Conservation (phyloP, 1,140 invertebrate genomes). For the Dufourea novaeangliae region DNA sequence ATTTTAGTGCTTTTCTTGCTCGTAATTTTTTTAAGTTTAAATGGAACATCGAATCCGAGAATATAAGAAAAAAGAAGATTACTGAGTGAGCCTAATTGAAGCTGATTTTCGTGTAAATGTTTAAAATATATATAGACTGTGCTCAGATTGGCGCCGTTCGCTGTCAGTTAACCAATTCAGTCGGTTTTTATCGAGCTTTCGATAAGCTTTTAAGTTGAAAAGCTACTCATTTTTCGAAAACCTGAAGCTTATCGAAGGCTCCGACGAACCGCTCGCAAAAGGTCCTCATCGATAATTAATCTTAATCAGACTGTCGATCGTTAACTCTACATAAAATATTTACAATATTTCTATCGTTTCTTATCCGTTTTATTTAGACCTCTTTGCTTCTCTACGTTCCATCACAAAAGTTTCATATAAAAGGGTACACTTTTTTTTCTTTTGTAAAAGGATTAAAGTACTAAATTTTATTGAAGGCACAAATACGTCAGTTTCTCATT, state of each 20-base stretch:
- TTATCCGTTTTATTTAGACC: conserved; percentile 18
- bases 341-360: conserved; percentile 15
- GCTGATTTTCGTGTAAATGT: not conserved
- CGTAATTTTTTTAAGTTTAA: no score
- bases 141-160: not conserved
- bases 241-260: not conserved
- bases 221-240: not conserved
- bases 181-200: not conserved
- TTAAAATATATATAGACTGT: not conserved
- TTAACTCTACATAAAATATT: conserved; percentile 35
- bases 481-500: conserved; percentile 27
- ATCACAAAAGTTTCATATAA: conserved; percentile 34
- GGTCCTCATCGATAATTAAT: not conserved
- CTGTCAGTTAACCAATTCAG: not conserved
- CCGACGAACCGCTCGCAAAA: not conserved
- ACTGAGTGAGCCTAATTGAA: not conserved
- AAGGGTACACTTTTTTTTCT: not conserved
- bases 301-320: conserved; percentile 34
- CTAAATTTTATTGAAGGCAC: conserved; percentile 43
- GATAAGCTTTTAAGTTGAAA: not conserved
- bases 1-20: no score
- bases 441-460: conserved; percentile 15
- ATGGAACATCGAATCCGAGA: no score
- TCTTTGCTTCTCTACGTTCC: conserved; percentile 13
- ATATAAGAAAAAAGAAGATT: not conserved